Conservation (phyloP, 2,888 invertebrate species). For the Tortricodes alternella region DNA sequence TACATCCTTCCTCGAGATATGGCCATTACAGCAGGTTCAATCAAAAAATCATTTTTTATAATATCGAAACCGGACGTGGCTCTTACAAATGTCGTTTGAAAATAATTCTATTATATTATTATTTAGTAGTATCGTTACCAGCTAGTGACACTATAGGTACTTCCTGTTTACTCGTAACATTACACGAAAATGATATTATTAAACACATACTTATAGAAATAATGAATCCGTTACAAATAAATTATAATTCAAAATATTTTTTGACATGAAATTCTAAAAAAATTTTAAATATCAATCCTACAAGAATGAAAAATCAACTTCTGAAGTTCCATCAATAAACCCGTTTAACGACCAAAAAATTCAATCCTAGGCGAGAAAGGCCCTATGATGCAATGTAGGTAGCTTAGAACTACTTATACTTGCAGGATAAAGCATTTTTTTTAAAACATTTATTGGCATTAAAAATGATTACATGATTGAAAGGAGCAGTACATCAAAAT, state of each 20-base stretch:
- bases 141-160: neutral
- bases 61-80: constrained; percentile 76
- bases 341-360: constrained; percentile 60
- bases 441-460: too few relatives aligned
- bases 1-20: constrained; percentile 48
- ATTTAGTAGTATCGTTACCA: constrained; percentile 28
- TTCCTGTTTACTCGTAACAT: too few relatives aligned
- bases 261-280: neutral
- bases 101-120: constrained; percentile 51
- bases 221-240: too few relatives aligned
- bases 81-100: constrained; percentile 70
- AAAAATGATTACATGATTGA: too few relatives aligned
- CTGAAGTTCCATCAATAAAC: constrained; percentile 43
- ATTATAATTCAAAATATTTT: neutral
- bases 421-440: too few relatives aligned
- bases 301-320: too few relatives aligned
- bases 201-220: too few relatives aligned
- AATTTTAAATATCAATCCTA: too few relatives aligned
- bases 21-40: constrained; percentile 74
- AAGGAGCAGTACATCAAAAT: too few relatives aligned
- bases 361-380: constrained; percentile 52
- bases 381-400: constrained; percentile 54
- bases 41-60: constrained; percentile 82
- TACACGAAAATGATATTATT: too few relatives aligned
- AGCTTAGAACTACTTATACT: too few relatives aligned